Percentiles rank a stretch among this genome's conserved stretches.
phyloP scores from a whole-genome alignment of 2,797 vertebrate species.

The Sitta carolinensis region DNA sequence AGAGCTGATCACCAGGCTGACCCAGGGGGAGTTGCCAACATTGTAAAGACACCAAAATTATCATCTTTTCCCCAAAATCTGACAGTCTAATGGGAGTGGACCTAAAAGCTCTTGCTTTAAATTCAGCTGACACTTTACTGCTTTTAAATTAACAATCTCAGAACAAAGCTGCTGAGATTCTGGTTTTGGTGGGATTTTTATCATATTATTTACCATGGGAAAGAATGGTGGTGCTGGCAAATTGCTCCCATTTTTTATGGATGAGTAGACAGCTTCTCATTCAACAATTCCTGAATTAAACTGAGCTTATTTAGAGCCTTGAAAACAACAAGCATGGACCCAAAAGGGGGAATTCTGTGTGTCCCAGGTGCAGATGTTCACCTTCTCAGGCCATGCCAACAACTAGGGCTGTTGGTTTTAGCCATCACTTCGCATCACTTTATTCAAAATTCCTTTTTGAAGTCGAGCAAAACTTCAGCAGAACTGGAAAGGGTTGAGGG shows the following conservation, averaged over 20 bases:
- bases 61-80: background rate
- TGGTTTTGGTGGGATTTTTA: background rate
- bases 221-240: background rate
- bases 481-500: background rate
- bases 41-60: background rate
- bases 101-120: background rate
- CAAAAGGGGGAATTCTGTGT: background rate
- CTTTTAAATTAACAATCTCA: background rate
- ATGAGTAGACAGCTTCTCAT: background rate
- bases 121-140: background rate
- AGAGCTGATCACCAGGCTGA: background rate
- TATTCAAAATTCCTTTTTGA: background rate
- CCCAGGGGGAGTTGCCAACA: background rate
- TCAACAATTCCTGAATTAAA: background rate
- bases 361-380: background rate
- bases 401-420: background rate
- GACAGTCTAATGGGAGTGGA: background rate
- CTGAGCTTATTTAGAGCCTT: background rate
- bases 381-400: rapidly evolving
- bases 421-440: rapidly evolving
- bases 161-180: slow-evolving; percentile 2
- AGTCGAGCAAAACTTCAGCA: background rate
- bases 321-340: background rate
- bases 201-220: background rate
- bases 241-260: background rate